These are phyloP conservation scores for Mylabris sibirica DNA, from an alignment of 2,888 invertebrate species.

Conservation along the genomic window DNA sequence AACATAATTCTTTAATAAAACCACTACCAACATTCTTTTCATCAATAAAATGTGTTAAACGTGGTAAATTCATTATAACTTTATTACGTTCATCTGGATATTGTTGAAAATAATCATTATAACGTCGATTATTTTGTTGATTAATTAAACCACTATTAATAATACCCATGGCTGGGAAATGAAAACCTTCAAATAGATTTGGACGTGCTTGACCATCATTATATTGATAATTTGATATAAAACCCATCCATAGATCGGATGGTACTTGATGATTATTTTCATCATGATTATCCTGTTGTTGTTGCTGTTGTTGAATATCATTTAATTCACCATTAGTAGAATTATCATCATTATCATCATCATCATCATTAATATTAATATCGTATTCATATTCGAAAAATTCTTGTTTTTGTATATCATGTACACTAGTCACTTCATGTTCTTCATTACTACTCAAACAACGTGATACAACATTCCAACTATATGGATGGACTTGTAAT, in stretches of 20 bases:
- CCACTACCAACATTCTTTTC: conserved; percentile 91
- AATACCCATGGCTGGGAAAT: conserved; percentile 52
- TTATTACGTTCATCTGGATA: conserved; percentile 56
- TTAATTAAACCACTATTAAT: conserved; percentile 58
- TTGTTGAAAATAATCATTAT: conserved; percentile 49
- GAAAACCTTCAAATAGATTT: conserved; percentile 40
- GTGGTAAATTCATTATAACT: conserved; percentile 75
- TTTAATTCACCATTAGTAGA: conserved; percentile 36
- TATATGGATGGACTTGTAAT: conserved; percentile 86
- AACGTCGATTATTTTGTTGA: conserved; percentile 38
- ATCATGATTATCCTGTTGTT: conserved; percentile 37
- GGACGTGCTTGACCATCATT: conserved; percentile 42
- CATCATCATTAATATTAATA: conserved; percentile 44
- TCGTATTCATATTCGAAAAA: conserved; percentile 59
- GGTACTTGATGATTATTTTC: conserved; percentile 45
- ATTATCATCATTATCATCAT: too few relatives aligned
- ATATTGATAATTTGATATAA: conserved; percentile 54
- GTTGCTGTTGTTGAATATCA: too few relatives aligned
- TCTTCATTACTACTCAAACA: conserved; percentile 86
- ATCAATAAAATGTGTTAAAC: conserved; percentile 83
- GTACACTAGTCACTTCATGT: conserved; percentile 93
- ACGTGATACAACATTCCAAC: conserved; percentile 87
- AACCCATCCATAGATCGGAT: conserved; percentile 60
- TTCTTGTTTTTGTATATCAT: conserved; percentile 83
- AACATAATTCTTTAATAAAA: conserved; percentile 92